Evolutionary conservation across 2,113 vertebrate species (phyloP).

Genomic region (Prinia subflava): DNA sequence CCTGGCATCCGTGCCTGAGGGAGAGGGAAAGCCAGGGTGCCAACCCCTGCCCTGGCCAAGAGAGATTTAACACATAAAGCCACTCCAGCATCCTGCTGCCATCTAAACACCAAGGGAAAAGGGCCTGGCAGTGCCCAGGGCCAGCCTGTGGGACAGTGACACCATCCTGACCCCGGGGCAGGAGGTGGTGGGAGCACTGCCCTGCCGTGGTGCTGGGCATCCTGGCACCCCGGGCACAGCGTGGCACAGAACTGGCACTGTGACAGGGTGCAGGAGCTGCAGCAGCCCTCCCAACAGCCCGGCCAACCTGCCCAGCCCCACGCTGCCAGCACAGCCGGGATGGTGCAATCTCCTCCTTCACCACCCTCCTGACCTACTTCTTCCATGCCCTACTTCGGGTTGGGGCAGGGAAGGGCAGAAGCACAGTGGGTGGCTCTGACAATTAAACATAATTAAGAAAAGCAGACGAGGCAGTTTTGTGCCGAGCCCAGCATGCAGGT

Average conservation of each 20-base stretch:
- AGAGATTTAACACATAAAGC: neutral
- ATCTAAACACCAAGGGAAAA: fast-evolving
- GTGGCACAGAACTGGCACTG: fast-evolving
- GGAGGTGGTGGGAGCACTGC: fast-evolving
- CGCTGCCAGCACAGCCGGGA: neutral
- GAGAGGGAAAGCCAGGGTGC: neutral
- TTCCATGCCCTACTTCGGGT: neutral
- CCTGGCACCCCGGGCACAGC: fast-evolving
- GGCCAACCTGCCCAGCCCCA: neutral
- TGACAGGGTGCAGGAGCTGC: neutral
- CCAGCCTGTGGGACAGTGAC: neutral
- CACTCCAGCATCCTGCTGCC: neutral
- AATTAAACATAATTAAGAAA: constrained; percentile 3
- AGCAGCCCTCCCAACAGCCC: neutral
- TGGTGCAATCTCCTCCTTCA: neutral
- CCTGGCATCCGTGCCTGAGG: fast-evolving
- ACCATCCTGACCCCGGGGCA: neutral
- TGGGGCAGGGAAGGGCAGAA: constrained; percentile 13
- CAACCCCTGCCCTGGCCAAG: neutral
- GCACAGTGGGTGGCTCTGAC: neutral
- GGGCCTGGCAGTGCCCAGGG: neutral
- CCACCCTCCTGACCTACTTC: constrained; percentile 51
- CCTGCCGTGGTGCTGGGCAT: neutral
- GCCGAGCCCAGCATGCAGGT: neutral
- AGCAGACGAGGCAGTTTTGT: neutral